Evolutionary conservation across 1,140 invertebrate species (phyloP).

Genomic region (Drosophila persimilis): DNA sequence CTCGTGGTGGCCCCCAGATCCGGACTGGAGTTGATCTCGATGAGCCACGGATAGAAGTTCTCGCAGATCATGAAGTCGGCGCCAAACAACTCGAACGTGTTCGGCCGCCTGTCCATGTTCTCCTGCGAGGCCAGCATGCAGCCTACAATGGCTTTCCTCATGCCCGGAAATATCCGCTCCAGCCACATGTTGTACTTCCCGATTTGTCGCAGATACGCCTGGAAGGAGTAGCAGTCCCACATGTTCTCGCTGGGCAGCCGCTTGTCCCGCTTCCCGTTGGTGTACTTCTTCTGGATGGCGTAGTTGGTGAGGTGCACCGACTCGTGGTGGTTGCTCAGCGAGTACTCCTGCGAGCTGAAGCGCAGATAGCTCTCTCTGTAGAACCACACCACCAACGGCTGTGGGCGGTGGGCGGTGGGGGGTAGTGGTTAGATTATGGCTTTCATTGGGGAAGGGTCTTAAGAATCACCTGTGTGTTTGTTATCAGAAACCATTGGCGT

Average conservation of each 20-base stretch:
- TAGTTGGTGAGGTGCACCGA: slow-evolving; percentile 97
- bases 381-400: slow-evolving; percentile 94
- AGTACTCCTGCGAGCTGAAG: slow-evolving; percentile 96
- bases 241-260: slow-evolving; percentile 90
- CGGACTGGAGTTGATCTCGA: slow-evolving; percentile 97
- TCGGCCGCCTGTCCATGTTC: slow-evolving; percentile 92
- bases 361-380: slow-evolving; percentile 91
- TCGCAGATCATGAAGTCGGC: slow-evolving; percentile 97
- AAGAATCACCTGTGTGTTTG: slow-evolving; percentile 85
- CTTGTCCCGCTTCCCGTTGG: slow-evolving; percentile 90
- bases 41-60: slow-evolving; percentile 94
- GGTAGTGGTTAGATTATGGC: slow-evolving; percentile 56
- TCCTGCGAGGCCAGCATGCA: slow-evolving; percentile 94
- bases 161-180: slow-evolving; percentile 93
- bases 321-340: slow-evolving; percentile 94
- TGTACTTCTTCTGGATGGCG: slow-evolving; percentile 95
- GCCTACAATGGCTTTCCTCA: slow-evolving; percentile 94
- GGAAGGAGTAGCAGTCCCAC: slow-evolving; percentile 93
- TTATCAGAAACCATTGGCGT: slow-evolving; percentile 93
- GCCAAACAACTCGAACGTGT: slow-evolving; percentile 96
- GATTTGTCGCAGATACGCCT: slow-evolving; percentile 88
- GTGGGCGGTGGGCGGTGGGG: slow-evolving; percentile 84
- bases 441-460: neutral
- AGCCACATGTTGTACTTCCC: slow-evolving; percentile 91
- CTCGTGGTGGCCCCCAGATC: slow-evolving; percentile 94